Percentiles rank a stretch among this genome's conserved stretches.
These are phyloP conservation scores for Sphenopsis melanotis DNA, from an alignment of 2,797 vertebrate genomes.

Conservation along the genomic window DNA sequence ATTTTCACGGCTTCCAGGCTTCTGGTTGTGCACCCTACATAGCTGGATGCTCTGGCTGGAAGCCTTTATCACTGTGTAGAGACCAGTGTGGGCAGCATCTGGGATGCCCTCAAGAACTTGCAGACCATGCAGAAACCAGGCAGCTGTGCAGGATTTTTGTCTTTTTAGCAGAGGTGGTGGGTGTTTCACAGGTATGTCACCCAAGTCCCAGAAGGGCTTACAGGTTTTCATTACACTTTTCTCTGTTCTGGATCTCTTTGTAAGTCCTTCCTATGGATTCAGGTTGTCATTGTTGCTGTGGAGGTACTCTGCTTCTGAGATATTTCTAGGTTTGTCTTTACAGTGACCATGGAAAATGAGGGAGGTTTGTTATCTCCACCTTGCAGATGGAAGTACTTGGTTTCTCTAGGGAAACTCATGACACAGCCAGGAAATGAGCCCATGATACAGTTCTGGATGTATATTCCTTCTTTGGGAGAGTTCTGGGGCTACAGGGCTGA, in stretches of 20 bases:
- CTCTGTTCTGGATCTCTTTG: background rate
- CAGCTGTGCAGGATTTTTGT: background rate
- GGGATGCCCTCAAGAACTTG: background rate
- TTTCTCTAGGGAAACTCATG: conserved; percentile 8
- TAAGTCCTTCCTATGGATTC: background rate
- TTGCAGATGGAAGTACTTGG: conserved; percentile 5
- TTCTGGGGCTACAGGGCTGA: background rate
- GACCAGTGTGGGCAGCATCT: background rate
- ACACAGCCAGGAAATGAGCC: conserved; percentile 24
- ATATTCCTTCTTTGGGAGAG: background rate
- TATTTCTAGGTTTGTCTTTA: conserved; percentile 19
- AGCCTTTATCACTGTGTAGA: background rate
- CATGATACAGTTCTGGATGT: background rate
- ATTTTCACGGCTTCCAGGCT: background rate
- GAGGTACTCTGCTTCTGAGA: background rate
- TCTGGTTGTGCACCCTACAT: background rate
- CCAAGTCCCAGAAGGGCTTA: background rate
- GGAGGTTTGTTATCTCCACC: conserved; percentile 15
- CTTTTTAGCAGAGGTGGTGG: background rate
- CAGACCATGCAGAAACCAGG: background rate
- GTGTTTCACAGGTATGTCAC: background rate
- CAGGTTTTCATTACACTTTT: background rate
- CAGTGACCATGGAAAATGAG: background rate
- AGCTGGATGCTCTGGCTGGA: background rate
- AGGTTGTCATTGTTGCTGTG: background rate